Evolutionary conservation across 2,888 invertebrate species (phyloP).

Genomic region (Dasysyrphus albostriatus): DNA sequence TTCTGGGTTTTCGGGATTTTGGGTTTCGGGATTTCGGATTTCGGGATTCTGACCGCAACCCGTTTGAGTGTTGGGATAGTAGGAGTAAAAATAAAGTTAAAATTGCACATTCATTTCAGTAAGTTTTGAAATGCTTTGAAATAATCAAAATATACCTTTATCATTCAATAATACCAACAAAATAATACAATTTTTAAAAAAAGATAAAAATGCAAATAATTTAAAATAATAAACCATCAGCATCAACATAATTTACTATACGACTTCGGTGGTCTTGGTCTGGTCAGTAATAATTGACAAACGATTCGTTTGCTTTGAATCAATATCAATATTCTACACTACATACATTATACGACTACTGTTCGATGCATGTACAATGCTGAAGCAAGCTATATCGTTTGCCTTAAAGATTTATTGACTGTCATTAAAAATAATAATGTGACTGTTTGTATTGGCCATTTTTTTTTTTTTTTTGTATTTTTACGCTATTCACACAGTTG

Average conservation of each 20-base stretch:
- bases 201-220: constrained; percentile 11
- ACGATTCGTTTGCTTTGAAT: not conserved
- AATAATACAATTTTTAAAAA: not conserved
- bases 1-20: no score
- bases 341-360: not conserved
- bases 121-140: no score
- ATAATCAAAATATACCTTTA: no score
- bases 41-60: no score
- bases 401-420: constrained; percentile 51
- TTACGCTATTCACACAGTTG: constrained; percentile 26
- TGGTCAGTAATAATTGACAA: constrained; percentile 9
- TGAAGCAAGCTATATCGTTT: not conserved
- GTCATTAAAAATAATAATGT: constrained; percentile 65
- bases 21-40: no score
- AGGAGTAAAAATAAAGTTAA: no score
- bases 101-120: no score
- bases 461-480: not conserved
- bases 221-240: constrained; percentile 1
- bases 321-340: not conserved
- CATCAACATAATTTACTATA: not conserved
- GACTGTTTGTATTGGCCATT: constrained; percentile 46
- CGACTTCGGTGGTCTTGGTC: not conserved
- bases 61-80: no score
- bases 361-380: not conserved
- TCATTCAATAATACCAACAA: no score